Evolutionary conservation across 1,140 invertebrate genomes (phyloP), one percentile per base, ranked within the genome.

Genomic region (Sinella curviseta): DNA sequence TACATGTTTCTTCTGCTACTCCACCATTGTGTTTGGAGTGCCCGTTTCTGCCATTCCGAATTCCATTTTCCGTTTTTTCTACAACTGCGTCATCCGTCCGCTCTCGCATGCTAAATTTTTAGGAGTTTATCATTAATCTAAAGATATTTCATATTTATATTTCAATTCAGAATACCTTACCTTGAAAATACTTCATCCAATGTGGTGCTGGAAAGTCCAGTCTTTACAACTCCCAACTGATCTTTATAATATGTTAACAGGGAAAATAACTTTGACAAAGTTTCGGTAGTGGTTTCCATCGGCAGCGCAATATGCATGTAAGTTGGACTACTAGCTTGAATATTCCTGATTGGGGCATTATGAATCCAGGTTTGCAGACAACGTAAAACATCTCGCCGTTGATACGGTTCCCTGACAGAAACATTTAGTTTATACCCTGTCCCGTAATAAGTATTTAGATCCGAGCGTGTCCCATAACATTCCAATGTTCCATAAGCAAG

Each of bases 371-470:
- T 81, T 70, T 82, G 81, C 2, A 84, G 77, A 14, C 75, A 65
- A n/a, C 20, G 16, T 8, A 84, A 39, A 33, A 82, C 79, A 8
- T 26, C 24, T 34, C 75, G 30, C n/a, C 2, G 1, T 0, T 65
- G 17, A 26, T 26, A 31, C 35, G 8, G 36, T 48, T 33, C 54
- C 0, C 20, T 35, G 0, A 78, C 17, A 4, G 79, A 79, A 77
- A 83, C 57, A 24, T 73, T 80, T 48, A 84, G 39, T 1, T 79
- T 84, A 31, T 82, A 82, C 20, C 83, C 83, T 60, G 83, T 78
- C 26, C 89, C 89, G 82, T 89, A 89, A 28, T 85, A 85, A 78
- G 86, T 88, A 83, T 91, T 91, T 8, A 91, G 84, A 84, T 89
- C 91, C 31, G 90, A 84, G 20, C 88, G 86, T 0, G 89, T 88